Percentiles rank a stretch among this genome's conserved stretches.
phyloP scores from a whole-genome alignment of 2,113 vertebrate genomes.

The Apeltes quadracus region DNA sequence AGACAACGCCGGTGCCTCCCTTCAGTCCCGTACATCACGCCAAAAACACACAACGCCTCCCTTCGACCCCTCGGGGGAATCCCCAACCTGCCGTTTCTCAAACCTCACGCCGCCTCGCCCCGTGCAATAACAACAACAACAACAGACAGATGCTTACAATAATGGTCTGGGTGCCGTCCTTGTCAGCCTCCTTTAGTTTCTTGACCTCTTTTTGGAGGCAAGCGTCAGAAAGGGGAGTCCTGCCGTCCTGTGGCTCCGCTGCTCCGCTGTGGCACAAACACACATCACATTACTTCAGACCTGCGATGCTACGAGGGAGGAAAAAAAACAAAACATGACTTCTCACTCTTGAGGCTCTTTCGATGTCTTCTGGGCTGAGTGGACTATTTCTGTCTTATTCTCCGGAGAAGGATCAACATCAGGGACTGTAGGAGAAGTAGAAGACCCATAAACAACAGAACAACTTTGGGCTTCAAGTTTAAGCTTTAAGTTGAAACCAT shows the following conservation, averaged over 20 bases:
- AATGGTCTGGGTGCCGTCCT: constrained; percentile 85
- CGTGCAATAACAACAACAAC: not conserved
- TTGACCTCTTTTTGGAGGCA: constrained; percentile 85
- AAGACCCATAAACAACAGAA: not conserved
- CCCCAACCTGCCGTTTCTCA: not conserved
- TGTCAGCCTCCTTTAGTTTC: constrained; percentile 86
- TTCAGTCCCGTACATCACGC: not conserved
- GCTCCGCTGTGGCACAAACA: constrained; percentile 48
- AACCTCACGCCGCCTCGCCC: not conserved
- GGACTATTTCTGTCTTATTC: constrained; percentile 18
- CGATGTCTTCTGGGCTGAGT: constrained; percentile 8
- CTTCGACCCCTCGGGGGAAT: not conserved
- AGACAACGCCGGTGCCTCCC: constrained; percentile 4
- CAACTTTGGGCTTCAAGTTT: not conserved
- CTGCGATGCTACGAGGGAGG: not conserved
- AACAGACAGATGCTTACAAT: constrained; percentile 82
- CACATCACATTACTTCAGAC: constrained; percentile 23
- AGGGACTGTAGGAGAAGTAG: constrained; percentile 24
- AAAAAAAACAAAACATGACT: not conserved
- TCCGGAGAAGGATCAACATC: constrained; percentile 28
- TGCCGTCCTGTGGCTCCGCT: constrained; percentile 59
- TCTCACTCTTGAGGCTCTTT: constrained; percentile 61
- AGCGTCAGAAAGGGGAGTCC: constrained; percentile 79
- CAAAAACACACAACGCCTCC: not conserved
- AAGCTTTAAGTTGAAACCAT: not conserved